Evolutionary conservation across 2,888 invertebrate species (phyloP).

Genomic region (Oithona nana): DNA sequence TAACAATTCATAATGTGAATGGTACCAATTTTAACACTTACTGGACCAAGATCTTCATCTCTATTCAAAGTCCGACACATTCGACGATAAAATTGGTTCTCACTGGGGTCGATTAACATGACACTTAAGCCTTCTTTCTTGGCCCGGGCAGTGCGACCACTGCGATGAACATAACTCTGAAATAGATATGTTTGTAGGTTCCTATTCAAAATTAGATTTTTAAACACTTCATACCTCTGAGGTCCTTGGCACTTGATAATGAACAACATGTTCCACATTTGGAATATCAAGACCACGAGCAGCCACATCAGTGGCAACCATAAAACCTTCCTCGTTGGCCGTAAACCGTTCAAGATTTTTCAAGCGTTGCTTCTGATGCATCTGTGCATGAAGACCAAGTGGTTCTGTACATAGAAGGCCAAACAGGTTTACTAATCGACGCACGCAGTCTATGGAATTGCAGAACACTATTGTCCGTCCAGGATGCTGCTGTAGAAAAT

Average conservation of each 20-base stretch:
- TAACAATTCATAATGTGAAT: no score
- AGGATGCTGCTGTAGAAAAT: slow-evolving; percentile 56
- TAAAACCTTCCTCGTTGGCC: slow-evolving; percentile 46
- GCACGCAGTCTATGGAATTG: slow-evolving; percentile 66
- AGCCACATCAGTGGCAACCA: slow-evolving; percentile 87
- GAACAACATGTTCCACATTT: slow-evolving; percentile 78
- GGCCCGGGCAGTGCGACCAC: slow-evolving; percentile 87
- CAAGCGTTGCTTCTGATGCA: slow-evolving; percentile 82
- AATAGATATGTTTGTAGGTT: neutral
- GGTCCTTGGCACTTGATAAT: slow-evolving; percentile 55
- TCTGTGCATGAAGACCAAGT: slow-evolving; percentile 36
- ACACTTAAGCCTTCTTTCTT: slow-evolving; percentile 71
- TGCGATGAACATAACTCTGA: slow-evolving; percentile 81
- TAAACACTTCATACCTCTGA: slow-evolving; percentile 20
- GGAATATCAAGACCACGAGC: slow-evolving; percentile 91
- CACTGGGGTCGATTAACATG: slow-evolving; percentile 71
- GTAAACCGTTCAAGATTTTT: slow-evolving; percentile 74
- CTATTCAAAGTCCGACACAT: slow-evolving; percentile 64
- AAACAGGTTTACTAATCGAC: slow-evolving; percentile 31
- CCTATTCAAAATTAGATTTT: neutral
- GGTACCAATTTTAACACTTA: no score
- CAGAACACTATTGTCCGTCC: slow-evolving; percentile 37
- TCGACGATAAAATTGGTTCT: slow-evolving; percentile 54
- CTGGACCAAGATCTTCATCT: slow-evolving; percentile 67
- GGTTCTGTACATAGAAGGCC: neutral